Conservation (phyloP, 2,888 invertebrate species). For the Micoletzkya japonica region DNA sequence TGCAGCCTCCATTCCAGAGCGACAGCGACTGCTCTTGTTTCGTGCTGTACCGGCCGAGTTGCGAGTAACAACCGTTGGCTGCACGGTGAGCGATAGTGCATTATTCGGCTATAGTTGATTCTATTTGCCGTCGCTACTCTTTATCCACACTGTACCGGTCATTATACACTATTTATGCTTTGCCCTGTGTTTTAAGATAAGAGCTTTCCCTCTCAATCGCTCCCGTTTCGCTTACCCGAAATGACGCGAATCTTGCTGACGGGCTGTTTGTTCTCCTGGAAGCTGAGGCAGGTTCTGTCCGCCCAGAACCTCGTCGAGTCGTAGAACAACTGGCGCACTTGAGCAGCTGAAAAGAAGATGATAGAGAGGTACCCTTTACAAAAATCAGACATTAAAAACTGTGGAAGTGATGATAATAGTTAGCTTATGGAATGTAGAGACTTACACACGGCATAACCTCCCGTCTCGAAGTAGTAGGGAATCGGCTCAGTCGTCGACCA, state of each 20-base stretch:
- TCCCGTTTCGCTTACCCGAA: background rate
- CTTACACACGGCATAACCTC: constrained; percentile 10
- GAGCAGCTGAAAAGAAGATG: background rate
- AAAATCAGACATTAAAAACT: no score
- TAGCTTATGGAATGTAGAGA: background rate
- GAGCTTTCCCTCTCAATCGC: no score
- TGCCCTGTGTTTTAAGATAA: no score
- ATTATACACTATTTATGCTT: no score
- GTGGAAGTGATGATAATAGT: no score
- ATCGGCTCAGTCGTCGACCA: constrained; percentile 19
- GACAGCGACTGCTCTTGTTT: constrained; percentile 7
- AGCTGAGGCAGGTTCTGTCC: constrained; percentile 13
- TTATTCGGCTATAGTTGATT: no score
- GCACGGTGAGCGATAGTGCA: no score
- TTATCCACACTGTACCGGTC: no score
- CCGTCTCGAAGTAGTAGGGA: constrained; percentile 27
- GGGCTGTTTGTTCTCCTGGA: constrained; percentile 10
- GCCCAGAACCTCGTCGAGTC: constrained; percentile 3
- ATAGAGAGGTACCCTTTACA: no score
- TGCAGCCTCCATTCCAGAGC: constrained; percentile 16
- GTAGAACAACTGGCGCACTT: constrained; percentile 7
- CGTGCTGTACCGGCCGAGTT: constrained; percentile 2
- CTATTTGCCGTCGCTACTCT: no score
- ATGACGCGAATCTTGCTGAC: constrained; percentile 15
- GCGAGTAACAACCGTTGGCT: constrained; percentile 13